Conservation (phyloP, 2,888 invertebrate genomes). For the Trichogramma dendrolimi region DNA sequence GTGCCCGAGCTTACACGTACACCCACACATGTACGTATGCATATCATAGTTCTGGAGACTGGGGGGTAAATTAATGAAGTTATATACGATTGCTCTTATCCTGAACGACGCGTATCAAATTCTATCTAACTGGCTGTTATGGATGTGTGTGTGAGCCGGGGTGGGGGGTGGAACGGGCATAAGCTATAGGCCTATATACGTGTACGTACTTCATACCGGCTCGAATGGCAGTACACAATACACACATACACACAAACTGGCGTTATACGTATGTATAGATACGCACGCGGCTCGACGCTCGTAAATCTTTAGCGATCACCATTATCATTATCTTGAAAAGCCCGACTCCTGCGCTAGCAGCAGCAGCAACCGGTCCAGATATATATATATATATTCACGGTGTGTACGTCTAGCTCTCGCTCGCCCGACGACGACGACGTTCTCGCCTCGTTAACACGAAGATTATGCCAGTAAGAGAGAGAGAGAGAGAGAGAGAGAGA, state of each 20-base stretch:
- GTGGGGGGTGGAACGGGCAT: too few relatives aligned
- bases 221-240: neutral
- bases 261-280: neutral
- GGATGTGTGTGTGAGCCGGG: too few relatives aligned
- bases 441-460: conserved; percentile 24
- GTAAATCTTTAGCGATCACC: conserved; percentile 26
- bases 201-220: neutral
- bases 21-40: too few relatives aligned
- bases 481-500: too few relatives aligned
- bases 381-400: too few relatives aligned
- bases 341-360: too few relatives aligned
- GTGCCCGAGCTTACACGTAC: too few relatives aligned
- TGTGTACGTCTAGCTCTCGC: too few relatives aligned
- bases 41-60: too few relatives aligned
- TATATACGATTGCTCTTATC: conserved; percentile 12
- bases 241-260: neutral
- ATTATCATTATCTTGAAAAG: conserved; percentile 22
- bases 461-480: conserved; percentile 10
- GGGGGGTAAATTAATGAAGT: conserved; percentile 19
- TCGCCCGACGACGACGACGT: conserved; percentile 9
- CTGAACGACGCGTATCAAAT: neutral
- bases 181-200: too few relatives aligned
- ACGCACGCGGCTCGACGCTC: conserved; percentile 9
- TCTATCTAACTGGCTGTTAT: too few relatives aligned
- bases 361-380: too few relatives aligned